Evolutionary conservation across 2,888 invertebrate genomes (phyloP).

Genomic region (Sminthurinus aureus): DNA sequence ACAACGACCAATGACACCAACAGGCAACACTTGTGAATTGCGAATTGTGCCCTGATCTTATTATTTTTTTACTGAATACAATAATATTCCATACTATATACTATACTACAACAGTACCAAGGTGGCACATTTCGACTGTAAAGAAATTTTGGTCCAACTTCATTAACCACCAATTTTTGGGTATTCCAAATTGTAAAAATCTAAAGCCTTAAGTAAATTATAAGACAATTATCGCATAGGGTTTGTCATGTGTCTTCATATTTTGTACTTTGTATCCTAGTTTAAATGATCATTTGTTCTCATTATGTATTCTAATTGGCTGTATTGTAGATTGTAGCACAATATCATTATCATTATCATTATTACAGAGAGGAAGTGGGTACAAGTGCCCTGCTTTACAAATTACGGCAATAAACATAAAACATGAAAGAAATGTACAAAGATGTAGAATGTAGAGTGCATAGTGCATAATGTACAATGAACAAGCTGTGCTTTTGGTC

Average conservation of each 20-base stretch:
- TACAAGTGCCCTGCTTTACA: neutral
- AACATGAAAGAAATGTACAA: neutral
- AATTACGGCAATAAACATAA: neutral
- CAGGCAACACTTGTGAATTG: neutral
- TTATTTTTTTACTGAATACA: neutral
- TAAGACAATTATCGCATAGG: neutral
- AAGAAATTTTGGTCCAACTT: too few species aligned
- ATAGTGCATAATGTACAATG: too few species aligned
- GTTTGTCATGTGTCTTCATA: neutral
- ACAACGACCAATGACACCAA: neutral
- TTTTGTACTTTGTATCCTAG: neutral
- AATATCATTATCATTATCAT: too few species aligned
- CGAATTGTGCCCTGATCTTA: too few species aligned
- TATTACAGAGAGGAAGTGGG: too few species aligned
- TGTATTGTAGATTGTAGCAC: too few species aligned
- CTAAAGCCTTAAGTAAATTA: neutral
- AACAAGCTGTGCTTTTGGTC: too few species aligned
- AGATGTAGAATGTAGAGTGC: too few species aligned
- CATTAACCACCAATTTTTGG: too few species aligned
- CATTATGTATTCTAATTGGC: too few species aligned
- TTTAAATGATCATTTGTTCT: neutral
- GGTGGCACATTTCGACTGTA: neutral
- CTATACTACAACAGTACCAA: too few species aligned
- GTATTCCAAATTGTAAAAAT: conserved; percentile 7
- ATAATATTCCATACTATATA: too few species aligned